Evolutionary conservation across 53 echinoderm and acorn worm species (phyloP), one percentile per base, ranked within the genome.

Genomic region (Stichopus horrens): DNA sequence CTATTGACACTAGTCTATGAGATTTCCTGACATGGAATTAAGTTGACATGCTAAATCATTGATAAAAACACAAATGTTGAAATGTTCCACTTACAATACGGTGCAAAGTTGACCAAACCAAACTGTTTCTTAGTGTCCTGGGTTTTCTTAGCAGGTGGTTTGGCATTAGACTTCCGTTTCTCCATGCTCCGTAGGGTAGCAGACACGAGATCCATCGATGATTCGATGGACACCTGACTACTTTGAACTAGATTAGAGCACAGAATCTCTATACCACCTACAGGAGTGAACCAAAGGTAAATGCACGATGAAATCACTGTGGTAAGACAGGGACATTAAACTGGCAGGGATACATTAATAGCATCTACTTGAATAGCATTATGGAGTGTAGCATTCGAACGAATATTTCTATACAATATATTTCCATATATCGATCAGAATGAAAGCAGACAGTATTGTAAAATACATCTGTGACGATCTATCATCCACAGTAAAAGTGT

Each of bases 21-120:
- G 68, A n/a, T 14, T n/a, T 67, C 68, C 68, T 67, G 13, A 67
- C 68, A 67, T n/a, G 13, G 4, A n/a, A 67, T n/a, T n/a, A 74
- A 54, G 86, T 20, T 14, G 77, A 76, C 21, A 76, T 11, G 21
- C 2, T 37, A 37, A 37, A 37, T 2, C 37, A 37, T 37, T 16
- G 54, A 56, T 13, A 83, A 16, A 83, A 59, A 7, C 18, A 83
- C 11, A 21, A 76, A 54, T 23, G 11, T 76, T 53, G 77, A 76
- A 51, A 4, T 4, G 37, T 16, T 22, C 1, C 23, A 63, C 94
- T 88, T 92, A 99, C 99, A 96, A 82, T 92, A 96, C 0, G 99
- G 95, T 53, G 99, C 99, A 93, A 99, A 99, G 86, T 99, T 99
- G 53, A 93, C 89, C 7, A 99, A 91, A 22, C 99, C 99, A 71